phyloP scores from a whole-genome alignment of 2,888 invertebrate species.

The Ashinkailepas kermadecensis region DNA sequence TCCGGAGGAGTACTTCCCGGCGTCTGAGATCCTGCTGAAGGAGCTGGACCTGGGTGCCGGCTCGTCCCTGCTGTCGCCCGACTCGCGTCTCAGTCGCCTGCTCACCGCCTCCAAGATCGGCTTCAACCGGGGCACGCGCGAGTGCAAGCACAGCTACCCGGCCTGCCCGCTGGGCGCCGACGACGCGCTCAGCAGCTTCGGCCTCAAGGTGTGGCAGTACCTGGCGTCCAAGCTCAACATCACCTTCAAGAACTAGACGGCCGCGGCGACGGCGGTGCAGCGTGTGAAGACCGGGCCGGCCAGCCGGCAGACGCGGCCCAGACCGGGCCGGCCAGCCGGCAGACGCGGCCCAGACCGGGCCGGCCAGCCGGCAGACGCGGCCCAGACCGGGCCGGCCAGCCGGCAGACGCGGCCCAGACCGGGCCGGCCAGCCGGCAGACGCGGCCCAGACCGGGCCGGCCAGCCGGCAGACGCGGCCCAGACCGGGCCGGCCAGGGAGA shows the following conservation, averaged over 20 bases:
- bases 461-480: no score
- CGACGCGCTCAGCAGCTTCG: slow-evolving; percentile 23
- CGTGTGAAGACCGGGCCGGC: no score
- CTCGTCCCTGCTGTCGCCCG: not conserved
- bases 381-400: no score
- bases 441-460: no score
- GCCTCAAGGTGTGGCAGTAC: slow-evolving; percentile 26
- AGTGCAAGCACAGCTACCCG: not conserved
- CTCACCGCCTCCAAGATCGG: slow-evolving; percentile 18
- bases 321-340: no score
- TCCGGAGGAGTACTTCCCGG: slow-evolving; percentile 28
- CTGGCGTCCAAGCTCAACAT: slow-evolving; percentile 17
- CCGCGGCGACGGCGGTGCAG: no score
- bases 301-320: no score
- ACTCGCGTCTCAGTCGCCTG: slow-evolving; percentile 6
- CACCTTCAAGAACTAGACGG: not conserved
- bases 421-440: no score
- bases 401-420: no score
- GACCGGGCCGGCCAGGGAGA: no score
- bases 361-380: no score
- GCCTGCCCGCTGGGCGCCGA: slow-evolving; percentile 10
- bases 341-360: no score
- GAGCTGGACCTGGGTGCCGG: slow-evolving; percentile 26
- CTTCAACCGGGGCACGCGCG: not conserved
- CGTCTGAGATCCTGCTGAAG: slow-evolving; percentile 27